Percentiles rank a stretch among this genome's conserved stretches.
These are phyloP conservation scores for Cosmopolites sordidus DNA, from an alignment of 2,888 invertebrate genomes.

Conservation along the genomic window DNA sequence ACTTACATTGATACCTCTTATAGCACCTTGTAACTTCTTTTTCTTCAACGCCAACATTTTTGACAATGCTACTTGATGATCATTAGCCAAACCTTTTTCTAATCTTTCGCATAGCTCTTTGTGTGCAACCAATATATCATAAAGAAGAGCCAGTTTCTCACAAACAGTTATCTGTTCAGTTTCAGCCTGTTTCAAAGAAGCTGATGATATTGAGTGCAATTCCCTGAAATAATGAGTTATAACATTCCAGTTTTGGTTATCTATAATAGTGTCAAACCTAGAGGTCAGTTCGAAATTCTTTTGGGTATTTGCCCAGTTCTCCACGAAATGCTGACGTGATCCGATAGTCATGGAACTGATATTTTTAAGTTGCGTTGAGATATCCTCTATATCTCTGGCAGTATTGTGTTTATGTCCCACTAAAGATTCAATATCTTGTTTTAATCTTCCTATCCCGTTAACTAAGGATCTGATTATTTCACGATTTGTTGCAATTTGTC, in stretches of 20 bases:
- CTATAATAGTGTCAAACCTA: constrained; percentile 44
- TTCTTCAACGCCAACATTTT: constrained; percentile 61
- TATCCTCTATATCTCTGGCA: constrained; percentile 54
- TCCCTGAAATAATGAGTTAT: constrained; percentile 43
- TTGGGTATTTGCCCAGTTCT: constrained; percentile 52
- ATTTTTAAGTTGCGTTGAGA: constrained; percentile 52
- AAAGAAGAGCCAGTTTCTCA: constrained; percentile 52
- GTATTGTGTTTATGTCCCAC: constrained; percentile 45
- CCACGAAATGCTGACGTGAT: constrained; percentile 35
- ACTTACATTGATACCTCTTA: constrained; percentile 58
- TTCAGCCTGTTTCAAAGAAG: constrained; percentile 52
- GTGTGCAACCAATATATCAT: constrained; percentile 55
- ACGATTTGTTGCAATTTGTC: constrained; percentile 55
- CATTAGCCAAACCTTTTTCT: constrained; percentile 58
- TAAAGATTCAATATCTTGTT: constrained; percentile 52
- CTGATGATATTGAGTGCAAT: constrained; percentile 50
- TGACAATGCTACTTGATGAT: constrained; percentile 58
- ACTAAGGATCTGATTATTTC: constrained; percentile 55
- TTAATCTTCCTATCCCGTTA: constrained; percentile 53
- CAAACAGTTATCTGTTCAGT: constrained; percentile 55
- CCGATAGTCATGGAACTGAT: constrained; percentile 45
- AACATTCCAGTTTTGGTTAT: neutral
- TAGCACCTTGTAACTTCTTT: constrained; percentile 59
- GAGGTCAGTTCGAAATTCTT: constrained; percentile 52
- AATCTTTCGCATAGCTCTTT: constrained; percentile 58